A percentile compares a stretch with the other conserved stretches of the same genome.
Evolutionary conservation across 2,113 vertebrate genomes (phyloP).

Genomic region (Gallinago paraguaiae): DNA sequence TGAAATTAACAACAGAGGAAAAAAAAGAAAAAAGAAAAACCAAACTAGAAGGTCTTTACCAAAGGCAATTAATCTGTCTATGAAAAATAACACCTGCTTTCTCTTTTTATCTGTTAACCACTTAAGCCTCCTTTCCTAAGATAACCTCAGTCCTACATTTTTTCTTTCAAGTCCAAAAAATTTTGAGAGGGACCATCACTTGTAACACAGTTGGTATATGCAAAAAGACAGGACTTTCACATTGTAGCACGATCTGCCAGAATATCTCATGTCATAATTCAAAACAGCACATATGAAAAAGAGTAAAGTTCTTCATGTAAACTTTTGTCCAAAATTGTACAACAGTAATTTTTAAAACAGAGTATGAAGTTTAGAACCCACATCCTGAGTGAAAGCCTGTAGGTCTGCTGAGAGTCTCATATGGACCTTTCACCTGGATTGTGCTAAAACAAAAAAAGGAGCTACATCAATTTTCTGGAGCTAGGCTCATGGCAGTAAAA

Average conservation of each 20-base stretch:
- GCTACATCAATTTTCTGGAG: not conserved
- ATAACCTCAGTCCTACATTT: not conserved
- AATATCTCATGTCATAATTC: not conserved
- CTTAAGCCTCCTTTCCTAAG: not conserved
- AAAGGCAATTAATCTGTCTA: not conserved
- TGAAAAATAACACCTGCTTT: not conserved
- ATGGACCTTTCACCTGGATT: not conserved
- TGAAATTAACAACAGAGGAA: not conserved
- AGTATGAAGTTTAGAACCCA: not conserved
- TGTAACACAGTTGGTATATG: not conserved
- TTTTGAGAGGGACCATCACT: not conserved
- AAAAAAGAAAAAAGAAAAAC: not conserved
- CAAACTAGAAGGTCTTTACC: not conserved
- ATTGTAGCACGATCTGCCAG: not conserved
- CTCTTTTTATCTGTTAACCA: not conserved
- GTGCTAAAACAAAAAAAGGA: not conserved
- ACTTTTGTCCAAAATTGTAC: not conserved
- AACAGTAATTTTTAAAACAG: not conserved
- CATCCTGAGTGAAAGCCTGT: not conserved
- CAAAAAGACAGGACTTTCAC: not conserved
- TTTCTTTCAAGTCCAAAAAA: not conserved
- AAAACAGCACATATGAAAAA: not conserved
- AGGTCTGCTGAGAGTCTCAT: not conserved
- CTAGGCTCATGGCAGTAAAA: not conserved
- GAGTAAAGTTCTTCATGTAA: not conserved